phyloP scores from a whole-genome alignment of 2,888 invertebrate species.

The Ecliptopera silaceata region DNA sequence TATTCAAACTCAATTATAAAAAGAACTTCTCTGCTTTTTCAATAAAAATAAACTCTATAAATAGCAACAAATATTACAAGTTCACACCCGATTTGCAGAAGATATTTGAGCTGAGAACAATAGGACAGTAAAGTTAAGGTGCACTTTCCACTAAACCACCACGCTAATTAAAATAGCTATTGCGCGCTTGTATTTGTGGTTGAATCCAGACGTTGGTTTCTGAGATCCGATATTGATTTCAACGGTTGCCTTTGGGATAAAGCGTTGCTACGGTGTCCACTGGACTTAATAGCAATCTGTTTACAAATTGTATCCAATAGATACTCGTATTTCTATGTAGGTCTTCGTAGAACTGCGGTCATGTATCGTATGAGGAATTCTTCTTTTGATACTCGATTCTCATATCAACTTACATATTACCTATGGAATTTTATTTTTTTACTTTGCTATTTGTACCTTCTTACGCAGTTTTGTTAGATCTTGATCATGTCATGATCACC shows the following conservation, averaged over 20 bases:
- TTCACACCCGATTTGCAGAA: slow-evolving; percentile 1
- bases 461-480: too few relatives aligned
- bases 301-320: slow-evolving; percentile 2
- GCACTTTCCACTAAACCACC: background rate
- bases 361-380: slow-evolving; percentile 12
- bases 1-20: too few relatives aligned
- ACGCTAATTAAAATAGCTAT: too few relatives aligned
- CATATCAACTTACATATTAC: background rate
- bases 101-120: slow-evolving; percentile 18
- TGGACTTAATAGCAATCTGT: slow-evolving; percentile 3
- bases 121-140: slow-evolving; percentile 10
- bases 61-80: background rate
- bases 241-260: background rate
- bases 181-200: too few relatives aligned
- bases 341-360: slow-evolving; percentile 14
- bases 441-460: too few relatives aligned
- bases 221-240: too few relatives aligned
- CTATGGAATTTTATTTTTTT: too few relatives aligned
- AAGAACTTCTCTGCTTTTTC: too few relatives aligned
- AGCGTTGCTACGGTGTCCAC: slow-evolving; percentile 1
- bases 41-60: too few relatives aligned
- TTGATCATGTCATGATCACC: too few relatives aligned
- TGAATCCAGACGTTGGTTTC: too few relatives aligned
- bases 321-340: slow-evolving; percentile 20
- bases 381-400: background rate